phyloP scores from a whole-genome alignment of 2,888 invertebrate species.

The Napeogenes sylphis region DNA sequence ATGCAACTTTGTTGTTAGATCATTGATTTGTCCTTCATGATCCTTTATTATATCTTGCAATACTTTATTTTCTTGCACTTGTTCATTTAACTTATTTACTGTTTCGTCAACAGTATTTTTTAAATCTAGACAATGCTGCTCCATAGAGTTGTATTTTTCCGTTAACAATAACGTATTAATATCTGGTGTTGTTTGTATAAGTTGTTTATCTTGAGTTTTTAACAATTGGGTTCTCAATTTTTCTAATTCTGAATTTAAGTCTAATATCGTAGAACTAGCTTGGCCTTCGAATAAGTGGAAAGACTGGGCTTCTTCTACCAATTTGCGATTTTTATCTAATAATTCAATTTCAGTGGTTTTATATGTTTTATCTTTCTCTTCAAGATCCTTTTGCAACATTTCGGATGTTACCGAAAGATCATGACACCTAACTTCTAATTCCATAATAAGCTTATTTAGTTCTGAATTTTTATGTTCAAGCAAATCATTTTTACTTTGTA shows the following conservation, averaged over 20 bases:
- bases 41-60: not conserved
- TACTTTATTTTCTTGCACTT: conserved; percentile 1
- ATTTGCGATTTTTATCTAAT: conserved; percentile 33
- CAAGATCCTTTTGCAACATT: conserved; percentile 38
- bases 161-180: conserved; percentile 36
- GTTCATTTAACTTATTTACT: not conserved
- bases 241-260: conserved; percentile 46
- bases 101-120: conserved; percentile 26
- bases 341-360: conserved; percentile 36
- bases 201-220: conserved; percentile 9
- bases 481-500: conserved; percentile 14
- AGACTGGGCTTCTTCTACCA: conserved; percentile 41
- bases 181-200: conserved; percentile 24
- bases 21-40: conserved; percentile 25
- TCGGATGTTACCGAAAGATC: conserved; percentile 40
- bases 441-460: conserved; percentile 22
- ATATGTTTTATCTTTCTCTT: conserved; percentile 43
- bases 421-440: conserved; percentile 26
- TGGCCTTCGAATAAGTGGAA: conserved; percentile 42
- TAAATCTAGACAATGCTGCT: conserved; percentile 49
- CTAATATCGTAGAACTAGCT: conserved; percentile 37
- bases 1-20: conserved; percentile 52
- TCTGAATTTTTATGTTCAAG: conserved; percentile 14
- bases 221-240: conserved; percentile 21
- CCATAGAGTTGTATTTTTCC: conserved; percentile 45